phyloP scores from a whole-genome alignment of 1,140 invertebrate species.

The Procambarus clarkii region DNA sequence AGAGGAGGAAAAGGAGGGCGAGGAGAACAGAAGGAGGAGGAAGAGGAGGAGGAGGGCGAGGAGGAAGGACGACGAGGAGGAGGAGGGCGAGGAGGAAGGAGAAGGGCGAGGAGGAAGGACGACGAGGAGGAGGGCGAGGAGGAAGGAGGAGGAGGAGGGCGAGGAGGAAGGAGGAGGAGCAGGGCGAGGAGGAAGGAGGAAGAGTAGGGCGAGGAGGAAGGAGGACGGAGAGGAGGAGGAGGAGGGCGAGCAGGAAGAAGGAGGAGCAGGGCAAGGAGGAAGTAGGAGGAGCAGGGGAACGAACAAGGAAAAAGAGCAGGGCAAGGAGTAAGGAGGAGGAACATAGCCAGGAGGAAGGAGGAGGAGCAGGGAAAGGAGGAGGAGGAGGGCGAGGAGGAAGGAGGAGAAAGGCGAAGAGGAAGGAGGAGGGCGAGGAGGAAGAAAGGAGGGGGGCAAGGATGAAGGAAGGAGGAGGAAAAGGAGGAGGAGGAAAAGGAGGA shows the following conservation, averaged over 20 bases:
- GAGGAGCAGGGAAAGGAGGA: neutral
- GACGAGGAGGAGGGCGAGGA: neutral
- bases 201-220: neutral
- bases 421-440: no score
- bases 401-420: neutral
- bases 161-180: neutral
- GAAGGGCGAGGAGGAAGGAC: neutral
- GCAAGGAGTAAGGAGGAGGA: neutral
- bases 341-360: neutral
- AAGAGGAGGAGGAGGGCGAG: neutral
- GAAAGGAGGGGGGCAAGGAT: neutral
- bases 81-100: no score
- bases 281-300: no score
- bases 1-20: neutral
- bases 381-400: neutral
- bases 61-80: neutral
- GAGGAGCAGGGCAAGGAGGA: neutral
- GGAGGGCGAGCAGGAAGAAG: no score
- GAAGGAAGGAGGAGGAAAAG: neutral
- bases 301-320: neutral
- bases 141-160: neutral
- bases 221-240: neutral
- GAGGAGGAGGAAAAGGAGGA: neutral
- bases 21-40: neutral
- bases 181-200: neutral